Base-by-base conservation (phyloP, 2,888 invertebrate species). In the Aphodius granarius region DNA sequence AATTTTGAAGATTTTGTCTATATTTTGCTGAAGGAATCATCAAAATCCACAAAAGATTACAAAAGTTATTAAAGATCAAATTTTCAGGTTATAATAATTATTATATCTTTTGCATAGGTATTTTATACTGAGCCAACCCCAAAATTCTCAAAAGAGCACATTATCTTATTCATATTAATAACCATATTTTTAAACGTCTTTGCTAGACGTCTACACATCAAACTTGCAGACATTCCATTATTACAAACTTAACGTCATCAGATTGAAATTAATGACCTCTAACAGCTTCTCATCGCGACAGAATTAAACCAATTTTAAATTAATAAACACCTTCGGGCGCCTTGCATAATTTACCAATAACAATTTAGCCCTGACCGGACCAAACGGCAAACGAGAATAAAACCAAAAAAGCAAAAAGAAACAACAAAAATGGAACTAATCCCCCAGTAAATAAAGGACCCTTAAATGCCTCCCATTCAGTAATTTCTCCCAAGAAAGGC, bases 401-500 rank as follows among this genome's bases (percentile, higher is more conserved):
- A 43, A 1, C 43, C 43, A 13, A 43, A 43, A 43, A 43, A 43
- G 13, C 2, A 43, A 3, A 13, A 43, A 1, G 43, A 43, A 43
- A 43, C 6, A 43, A n/a, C n/a, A n/a, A n/a, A n/a, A n/a, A n/a
- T n/a, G n/a, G n/a, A 43, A 43, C 43, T 43, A 43, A 43, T 43
- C 43, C 43, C 43, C 65, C 79, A 79, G 81, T 81, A 82, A 82
- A 82, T 82, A 81, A 82, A 78, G 65, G 65, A 18, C 79, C 80
- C 77, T 80, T 82, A 80, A 82, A 82, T 80, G 79, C 79, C 81
- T 43, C 83, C 83, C 82, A 83, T 84, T 83, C 82, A 83, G 81
- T 81, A 80, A 82, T 82, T 81, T 80, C 82, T 81, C 81, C 79
- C 80, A 80, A 79, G 82, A 84, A 86, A 86, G 84, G 85, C 86